A percentile compares a stretch with the other conserved stretches of the same genome.
Conservation (phyloP, 2,113 vertebrate genomes). For the Plotosus lineatus region DNA sequence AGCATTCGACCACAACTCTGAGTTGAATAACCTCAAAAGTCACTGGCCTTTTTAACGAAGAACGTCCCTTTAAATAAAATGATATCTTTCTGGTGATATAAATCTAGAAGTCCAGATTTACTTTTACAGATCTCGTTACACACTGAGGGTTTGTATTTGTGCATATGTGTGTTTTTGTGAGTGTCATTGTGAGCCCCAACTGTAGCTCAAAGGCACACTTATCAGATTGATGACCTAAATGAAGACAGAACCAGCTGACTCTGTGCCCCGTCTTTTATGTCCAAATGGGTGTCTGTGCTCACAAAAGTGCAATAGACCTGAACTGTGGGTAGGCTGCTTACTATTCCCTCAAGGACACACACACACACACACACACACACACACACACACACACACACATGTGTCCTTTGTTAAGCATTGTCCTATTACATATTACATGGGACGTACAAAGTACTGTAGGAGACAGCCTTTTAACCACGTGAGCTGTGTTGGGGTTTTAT, state of each 20-base stretch:
- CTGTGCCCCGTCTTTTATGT: conserved; percentile 33
- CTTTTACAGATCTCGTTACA: conserved; percentile 41
- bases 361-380: not conserved
- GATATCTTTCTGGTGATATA: not conserved
- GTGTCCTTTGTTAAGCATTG: not conserved
- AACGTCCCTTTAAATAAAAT: not conserved
- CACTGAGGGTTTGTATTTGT: conserved; percentile 11
- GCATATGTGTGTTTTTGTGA: conserved; percentile 25
- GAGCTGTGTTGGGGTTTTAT: not conserved
- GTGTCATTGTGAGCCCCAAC: conserved; percentile 1
- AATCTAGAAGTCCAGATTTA: conserved; percentile 11
- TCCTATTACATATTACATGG: conserved; percentile 17
- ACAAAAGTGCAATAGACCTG: conserved; percentile 34
- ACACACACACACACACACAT: conserved; percentile 15
- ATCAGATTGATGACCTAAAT: conserved; percentile 58
- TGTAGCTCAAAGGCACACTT: conserved; percentile 44
- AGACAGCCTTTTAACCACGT: conserved; percentile 2
- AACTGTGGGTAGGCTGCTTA: not conserved
- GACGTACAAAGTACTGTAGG: conserved; percentile 13
- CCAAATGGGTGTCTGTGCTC: conserved; percentile 30
- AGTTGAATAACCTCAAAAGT: not conserved
- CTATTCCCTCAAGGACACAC: not conserved
- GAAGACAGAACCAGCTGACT: conserved; percentile 54
- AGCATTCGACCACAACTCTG: not conserved
- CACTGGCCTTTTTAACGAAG: not conserved